These are phyloP conservation scores for Atta texana DNA, from an alignment of 1,140 invertebrate genomes.

Conservation along the genomic window DNA sequence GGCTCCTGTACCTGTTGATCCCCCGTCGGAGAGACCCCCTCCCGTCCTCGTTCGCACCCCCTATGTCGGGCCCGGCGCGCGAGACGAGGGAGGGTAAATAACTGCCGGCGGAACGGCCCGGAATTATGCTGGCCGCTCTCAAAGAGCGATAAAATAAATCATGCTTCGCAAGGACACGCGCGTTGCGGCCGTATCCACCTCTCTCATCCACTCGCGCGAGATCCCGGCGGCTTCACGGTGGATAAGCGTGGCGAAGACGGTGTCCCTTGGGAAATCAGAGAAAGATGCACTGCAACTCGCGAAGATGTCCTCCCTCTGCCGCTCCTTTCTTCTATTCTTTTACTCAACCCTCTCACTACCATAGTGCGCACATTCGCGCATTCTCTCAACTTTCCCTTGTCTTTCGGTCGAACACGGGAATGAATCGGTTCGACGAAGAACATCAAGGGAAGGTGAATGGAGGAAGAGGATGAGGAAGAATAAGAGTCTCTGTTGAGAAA, in stretches of 20 bases:
- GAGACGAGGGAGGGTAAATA: slow-evolving; percentile 62
- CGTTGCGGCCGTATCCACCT: slow-evolving; percentile 64
- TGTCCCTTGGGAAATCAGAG: slow-evolving; percentile 76
- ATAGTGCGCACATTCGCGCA: slow-evolving; percentile 31
- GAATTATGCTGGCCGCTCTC: slow-evolving; percentile 72
- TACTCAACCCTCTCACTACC: neutral
- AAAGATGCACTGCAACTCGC: slow-evolving; percentile 75
- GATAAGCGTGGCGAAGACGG: slow-evolving; percentile 59
- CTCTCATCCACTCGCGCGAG: slow-evolving; percentile 45
- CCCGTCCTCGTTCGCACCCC: slow-evolving; percentile 9
- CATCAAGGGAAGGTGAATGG: neutral
- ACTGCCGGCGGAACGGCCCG: slow-evolving; percentile 61
- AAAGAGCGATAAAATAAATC: slow-evolving; percentile 77
- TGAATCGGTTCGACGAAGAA: slow-evolving; percentile 39
- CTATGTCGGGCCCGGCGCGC: slow-evolving; percentile 44
- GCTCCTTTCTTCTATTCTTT: neutral
- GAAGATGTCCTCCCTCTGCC: slow-evolving; percentile 32
- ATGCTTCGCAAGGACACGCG: slow-evolving; percentile 72
- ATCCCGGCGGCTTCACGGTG: slow-evolving; percentile 35
- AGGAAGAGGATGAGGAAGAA: neutral
- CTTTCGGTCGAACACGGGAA: slow-evolving; percentile 25
- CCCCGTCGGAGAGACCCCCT: slow-evolving; percentile 36
- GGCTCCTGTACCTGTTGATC: slow-evolving; percentile 74
- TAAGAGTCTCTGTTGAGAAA: neutral
- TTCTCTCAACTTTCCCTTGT: slow-evolving; percentile 35